Percentiles rank a stretch among this genome's conserved stretches.
Conservation (phyloP, 1,140 invertebrate genomes). For the Bombus superbus region DNA sequence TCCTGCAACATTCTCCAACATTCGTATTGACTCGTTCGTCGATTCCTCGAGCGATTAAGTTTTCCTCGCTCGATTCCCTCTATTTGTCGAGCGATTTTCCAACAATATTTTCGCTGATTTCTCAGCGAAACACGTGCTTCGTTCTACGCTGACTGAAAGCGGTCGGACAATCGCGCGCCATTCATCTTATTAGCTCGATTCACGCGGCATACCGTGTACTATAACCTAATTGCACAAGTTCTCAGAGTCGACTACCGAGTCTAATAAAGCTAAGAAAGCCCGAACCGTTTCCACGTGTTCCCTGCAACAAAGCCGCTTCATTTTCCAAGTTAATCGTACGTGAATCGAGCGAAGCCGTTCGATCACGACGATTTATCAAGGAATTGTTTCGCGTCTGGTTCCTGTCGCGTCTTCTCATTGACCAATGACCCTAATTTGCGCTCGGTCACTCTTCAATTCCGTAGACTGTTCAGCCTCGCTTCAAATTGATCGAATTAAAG, state of each 20-base stretch:
- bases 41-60: neutral
- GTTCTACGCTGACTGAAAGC: constrained; percentile 45
- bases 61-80: neutral
- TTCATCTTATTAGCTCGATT: constrained; percentile 63
- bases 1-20: neutral
- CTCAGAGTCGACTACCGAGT: constrained; percentile 4
- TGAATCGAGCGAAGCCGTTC: neutral
- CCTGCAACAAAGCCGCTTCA: neutral
- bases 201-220: constrained; percentile 19
- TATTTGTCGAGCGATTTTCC: constrained; percentile 6
- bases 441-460: constrained; percentile 45
- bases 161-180: constrained; percentile 43
- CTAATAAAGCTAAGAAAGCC: constrained; percentile 37
- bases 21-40: neutral
- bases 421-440: constrained; percentile 49
- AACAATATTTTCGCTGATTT: neutral
- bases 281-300: neutral
- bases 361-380: neutral
- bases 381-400: neutral
- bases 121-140: constrained; percentile 1
- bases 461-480: constrained; percentile 29
- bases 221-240: constrained; percentile 47
- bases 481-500: constrained; percentile 62
- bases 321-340: constrained; percentile 16
- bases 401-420: constrained; percentile 37